Conservation (phyloP, 2,797 vertebrate genomes). For the Girardinus metallicus region DNA sequence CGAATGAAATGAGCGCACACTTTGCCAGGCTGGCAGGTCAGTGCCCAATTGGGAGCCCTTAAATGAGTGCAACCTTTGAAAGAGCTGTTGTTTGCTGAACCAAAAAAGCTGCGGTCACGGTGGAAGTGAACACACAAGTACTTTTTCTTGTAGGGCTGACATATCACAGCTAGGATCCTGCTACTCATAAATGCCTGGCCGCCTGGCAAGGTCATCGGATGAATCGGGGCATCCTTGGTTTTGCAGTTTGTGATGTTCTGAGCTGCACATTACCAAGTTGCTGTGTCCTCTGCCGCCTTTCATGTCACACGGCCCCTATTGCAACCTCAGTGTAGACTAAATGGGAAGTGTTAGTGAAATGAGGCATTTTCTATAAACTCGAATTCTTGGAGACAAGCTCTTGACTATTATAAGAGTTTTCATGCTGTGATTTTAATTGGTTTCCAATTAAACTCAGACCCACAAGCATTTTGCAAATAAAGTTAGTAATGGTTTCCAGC, state of each 20-base stretch:
- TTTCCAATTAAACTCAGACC: conserved; percentile 65
- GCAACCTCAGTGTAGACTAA: conserved; percentile 42
- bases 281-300: conserved; percentile 14
- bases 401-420: conserved; percentile 57
- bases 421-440: conserved; percentile 69
- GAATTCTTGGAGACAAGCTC: conserved; percentile 43
- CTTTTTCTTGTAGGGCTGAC: conserved; percentile 49
- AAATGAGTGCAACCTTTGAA: conserved; percentile 58
- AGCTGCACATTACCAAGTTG: conserved; percentile 9
- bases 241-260: conserved; percentile 19
- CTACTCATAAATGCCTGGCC: conserved; percentile 37
- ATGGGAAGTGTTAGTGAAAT: conserved; percentile 42
- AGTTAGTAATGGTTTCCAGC: conserved; percentile 48
- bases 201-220: conserved; percentile 41
- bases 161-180: conserved; percentile 43
- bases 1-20: conserved; percentile 48
- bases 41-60: conserved; percentile 49
- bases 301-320: conserved; percentile 15
- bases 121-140: conserved; percentile 45
- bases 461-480: conserved; percentile 64
- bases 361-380: conserved; percentile 52
- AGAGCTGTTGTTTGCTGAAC: conserved; percentile 51
- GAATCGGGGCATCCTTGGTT: conserved; percentile 33
- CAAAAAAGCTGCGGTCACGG: conserved; percentile 37
- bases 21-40: conserved; percentile 48